These are phyloP conservation scores for Aplodontia rufa DNA, from an alignment of 2,113 vertebrate species.

Conservation along the genomic window DNA sequence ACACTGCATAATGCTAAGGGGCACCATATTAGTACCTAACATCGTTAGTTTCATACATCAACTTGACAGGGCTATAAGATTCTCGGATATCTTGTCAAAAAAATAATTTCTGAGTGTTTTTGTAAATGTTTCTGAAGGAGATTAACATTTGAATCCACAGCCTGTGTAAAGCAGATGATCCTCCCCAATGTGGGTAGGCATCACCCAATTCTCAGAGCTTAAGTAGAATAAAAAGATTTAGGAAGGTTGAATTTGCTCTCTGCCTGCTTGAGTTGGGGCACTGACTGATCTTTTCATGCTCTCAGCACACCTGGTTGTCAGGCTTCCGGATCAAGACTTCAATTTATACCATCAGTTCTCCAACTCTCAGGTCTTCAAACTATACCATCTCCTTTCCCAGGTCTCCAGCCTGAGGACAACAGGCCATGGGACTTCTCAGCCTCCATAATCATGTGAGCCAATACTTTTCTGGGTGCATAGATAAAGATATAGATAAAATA, in stretches of 20 bases:
- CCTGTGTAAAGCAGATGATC: not conserved
- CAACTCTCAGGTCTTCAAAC: not conserved
- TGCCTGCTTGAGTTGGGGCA: not conserved
- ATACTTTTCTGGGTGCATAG: not conserved
- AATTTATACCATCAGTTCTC: not conserved
- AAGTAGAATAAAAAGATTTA: not conserved
- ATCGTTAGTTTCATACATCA: not conserved
- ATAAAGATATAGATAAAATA: not conserved
- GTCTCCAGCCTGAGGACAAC: not conserved
- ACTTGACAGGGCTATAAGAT: not conserved
- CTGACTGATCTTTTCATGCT: not conserved
- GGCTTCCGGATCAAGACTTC: not conserved
- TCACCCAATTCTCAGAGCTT: not conserved
- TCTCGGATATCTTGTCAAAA: not conserved
- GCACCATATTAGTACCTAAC: not conserved
- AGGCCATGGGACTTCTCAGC: not conserved
- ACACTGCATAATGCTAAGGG: not conserved
- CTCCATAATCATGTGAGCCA: not conserved
- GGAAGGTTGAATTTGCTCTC: not conserved
- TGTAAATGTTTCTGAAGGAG: not conserved
- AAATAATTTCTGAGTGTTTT: not conserved
- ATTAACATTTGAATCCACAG: not conserved
- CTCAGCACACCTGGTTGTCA: not conserved
- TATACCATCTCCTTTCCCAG: too few relatives aligned
- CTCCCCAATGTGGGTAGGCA: not conserved